These are phyloP conservation scores for Sterna hirundo DNA, from an alignment of 2,113 vertebrate genomes.

Conservation along the genomic window DNA sequence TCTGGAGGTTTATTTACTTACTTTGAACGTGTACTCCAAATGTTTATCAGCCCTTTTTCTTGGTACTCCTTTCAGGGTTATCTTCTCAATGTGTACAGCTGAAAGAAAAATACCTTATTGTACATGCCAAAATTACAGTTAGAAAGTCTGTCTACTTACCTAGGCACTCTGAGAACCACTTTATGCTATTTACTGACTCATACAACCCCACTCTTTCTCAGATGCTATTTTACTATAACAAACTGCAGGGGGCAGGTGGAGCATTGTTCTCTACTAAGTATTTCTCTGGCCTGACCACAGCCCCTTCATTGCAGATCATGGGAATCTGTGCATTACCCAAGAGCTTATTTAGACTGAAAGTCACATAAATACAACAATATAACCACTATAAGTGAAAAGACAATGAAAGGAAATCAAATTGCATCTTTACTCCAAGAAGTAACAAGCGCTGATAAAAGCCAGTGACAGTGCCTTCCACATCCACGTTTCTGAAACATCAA, in stretches of 20 bases:
- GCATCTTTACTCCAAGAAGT: background rate
- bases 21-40: constrained; percentile 92
- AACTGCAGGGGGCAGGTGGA: background rate
- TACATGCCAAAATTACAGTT: background rate
- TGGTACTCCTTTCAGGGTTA: constrained; percentile 86
- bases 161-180: background rate
- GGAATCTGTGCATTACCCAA: background rate
- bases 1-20: constrained; percentile 62
- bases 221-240: background rate
- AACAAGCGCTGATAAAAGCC: background rate
- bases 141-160: background rate
- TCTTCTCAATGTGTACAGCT: constrained; percentile 94
- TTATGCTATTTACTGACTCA: background rate
- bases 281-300: background rate
- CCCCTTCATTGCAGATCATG: background rate
- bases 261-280: background rate
- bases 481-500: background rate
- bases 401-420: background rate
- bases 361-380: background rate
- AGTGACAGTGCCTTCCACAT: background rate
- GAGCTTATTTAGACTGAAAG: background rate
- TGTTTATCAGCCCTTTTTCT: constrained; percentile 87
- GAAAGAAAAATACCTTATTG: constrained; percentile 67
- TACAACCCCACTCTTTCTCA: background rate
- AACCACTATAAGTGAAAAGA: background rate